Evolutionary conservation across 2,797 vertebrate genomes (phyloP), one percentile per base, ranked within the genome.

Genomic region (Cyprinella venusta): DNA sequence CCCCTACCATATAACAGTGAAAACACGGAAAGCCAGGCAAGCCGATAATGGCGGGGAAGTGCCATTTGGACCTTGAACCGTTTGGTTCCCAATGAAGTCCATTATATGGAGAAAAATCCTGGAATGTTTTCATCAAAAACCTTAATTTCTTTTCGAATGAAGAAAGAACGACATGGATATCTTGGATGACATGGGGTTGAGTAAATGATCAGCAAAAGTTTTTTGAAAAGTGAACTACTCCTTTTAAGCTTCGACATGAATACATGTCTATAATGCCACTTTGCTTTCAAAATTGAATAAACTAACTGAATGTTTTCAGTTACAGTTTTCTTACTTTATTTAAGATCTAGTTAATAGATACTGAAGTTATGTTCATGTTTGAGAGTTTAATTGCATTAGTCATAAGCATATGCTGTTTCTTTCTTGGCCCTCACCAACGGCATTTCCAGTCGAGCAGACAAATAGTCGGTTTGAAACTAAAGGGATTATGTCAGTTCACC

Each of bases 401-500:
- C 82, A 85, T 65, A 69, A 69, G 50, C 85, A 87, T 90, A 86
- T 87, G 88, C 82, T 85, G 76, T 74, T 67, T 79, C 30, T 84
- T 79, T 85, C 76, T 79, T 79, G 52, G 52, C 56, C 80, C n/a
- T 85, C 59, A 84, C 54, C 64, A 79, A 64, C 77, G 42, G 81
- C 85, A 70, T 84, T 84, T 82, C 78, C 75, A 38, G 61, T 83
- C 77, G 71, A 85, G 76, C 79, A 89, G 86, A 87, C 84, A 87
- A 82, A 86, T 80, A 85, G 54, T 74, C 86, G 77, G 84, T 88
- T 90, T 85, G 87, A 87, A 81, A 89, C 81, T 85, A 91, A 92
- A 91, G 86, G 61, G 81, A 90, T 94, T 93, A 91, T 78, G 89
- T 89, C 91, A 30, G 26, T 30, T 2, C 91, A 90, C 85, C 71